phyloP scores from a whole-genome alignment of 64 coral and sea anemone species.

The Catalaphyllia jardinei region DNA sequence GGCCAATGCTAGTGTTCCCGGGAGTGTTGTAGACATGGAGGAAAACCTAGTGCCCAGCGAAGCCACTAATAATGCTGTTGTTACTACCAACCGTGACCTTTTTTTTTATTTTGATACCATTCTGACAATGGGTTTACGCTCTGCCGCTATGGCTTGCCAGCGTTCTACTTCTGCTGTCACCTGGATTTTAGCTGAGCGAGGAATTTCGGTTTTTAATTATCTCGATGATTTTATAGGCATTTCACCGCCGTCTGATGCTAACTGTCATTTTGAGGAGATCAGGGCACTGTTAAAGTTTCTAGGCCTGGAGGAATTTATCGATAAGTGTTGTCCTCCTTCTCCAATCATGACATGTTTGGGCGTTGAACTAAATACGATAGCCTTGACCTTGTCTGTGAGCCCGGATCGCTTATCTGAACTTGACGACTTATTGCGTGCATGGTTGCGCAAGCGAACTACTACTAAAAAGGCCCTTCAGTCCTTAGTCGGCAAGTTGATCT shows the following conservation, averaged over 20 bases:
- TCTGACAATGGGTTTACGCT: constrained; percentile 22
- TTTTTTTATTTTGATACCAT: constrained; percentile 37
- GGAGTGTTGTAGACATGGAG: too few species aligned
- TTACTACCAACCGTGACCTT: too few species aligned
- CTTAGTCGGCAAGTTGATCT: constrained; percentile 31
- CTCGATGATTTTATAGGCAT: constrained; percentile 49
- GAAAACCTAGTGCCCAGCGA: too few species aligned
- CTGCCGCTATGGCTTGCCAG: constrained; percentile 42
- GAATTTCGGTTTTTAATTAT: not conserved
- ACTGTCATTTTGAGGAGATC: not conserved
- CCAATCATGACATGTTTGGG: constrained; percentile 47
- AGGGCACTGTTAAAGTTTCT: not conserved
- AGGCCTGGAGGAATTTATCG: not conserved
- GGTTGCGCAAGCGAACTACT: not conserved
- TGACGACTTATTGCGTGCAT: not conserved
- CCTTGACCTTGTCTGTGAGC: not conserved
- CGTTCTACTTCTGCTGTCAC: constrained; percentile 12
- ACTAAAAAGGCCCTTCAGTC: constrained; percentile 19
- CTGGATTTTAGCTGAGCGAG: not conserved
- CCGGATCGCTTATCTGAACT: constrained; percentile 4
- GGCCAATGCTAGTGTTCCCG: too few species aligned
- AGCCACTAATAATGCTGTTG: too few species aligned
- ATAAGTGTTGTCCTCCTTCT: too few species aligned
- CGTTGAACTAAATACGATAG: constrained; percentile 8
- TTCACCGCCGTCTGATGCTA: not conserved